Evolutionary conservation across 2,888 invertebrate species (phyloP), one percentile per base, ranked within the genome.

Genomic region (Sminthurides aquaticus): DNA sequence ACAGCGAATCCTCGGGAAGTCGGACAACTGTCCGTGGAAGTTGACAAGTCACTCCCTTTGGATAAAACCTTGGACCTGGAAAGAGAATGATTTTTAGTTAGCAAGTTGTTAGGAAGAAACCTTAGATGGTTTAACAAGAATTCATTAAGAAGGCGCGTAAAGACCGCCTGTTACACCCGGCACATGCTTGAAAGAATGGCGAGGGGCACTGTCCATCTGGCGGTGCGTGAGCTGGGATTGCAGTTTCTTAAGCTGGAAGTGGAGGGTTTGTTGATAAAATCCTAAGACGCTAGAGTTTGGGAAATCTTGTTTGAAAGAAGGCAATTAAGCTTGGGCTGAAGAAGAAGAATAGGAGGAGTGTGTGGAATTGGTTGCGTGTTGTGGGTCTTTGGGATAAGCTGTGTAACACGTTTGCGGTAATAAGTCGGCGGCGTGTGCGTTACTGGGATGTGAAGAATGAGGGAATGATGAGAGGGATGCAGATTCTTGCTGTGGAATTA

Each of bases 31-130:
- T 73, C 73, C 59, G 60, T 69, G 48, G 68, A 68, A 1, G 68
- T 67, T 52, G 70, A 71, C 67, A 72, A 67, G 34, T 72, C 71
- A 52, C 68, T 67, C 56, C 72, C 71, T 65, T 73, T 73, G 62
- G 67, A 67, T 18, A 73, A 57, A 29, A 71, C 73, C 65, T 73
- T 73, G 60, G 71, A 66, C 65, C 73, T 73, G 66, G 28, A 63
- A 63, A n/a, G 58, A 34, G 43, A n/a, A n/a, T n/a, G n/a, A n/a
- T n/a, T n/a, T n/a, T n/a, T n/a, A n/a, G n/a, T n/a, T n/a, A n/a
- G n/a, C n/a, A n/a, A n/a, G n/a, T 43, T 43, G 43, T 8, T 43
- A 52, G 5, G 20, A 20, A 52, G 52, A 52, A 52, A 52, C 52
- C 52, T 52, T 52, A 20, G 15, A 52, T 15, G 22, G 22, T 11